phyloP scores from a whole-genome alignment of 2,797 vertebrate genomes.

The Scleropages formosus region DNA sequence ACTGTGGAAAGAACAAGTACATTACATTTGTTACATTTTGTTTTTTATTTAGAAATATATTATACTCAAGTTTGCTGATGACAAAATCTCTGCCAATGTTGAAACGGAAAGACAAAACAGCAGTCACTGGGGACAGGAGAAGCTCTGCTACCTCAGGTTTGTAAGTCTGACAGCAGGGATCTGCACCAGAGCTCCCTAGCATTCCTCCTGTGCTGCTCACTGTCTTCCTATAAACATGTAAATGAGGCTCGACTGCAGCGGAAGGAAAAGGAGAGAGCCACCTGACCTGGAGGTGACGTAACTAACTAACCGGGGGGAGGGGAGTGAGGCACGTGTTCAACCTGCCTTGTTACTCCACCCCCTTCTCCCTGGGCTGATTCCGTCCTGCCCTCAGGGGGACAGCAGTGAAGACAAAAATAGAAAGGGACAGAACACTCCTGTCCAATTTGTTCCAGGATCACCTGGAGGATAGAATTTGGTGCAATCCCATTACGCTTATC shows the following conservation, averaged over 20 bases:
- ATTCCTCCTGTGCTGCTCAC: slow-evolving; percentile 56
- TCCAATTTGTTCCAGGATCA: slow-evolving; percentile 72
- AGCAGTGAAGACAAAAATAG: slow-evolving; percentile 1
- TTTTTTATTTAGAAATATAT: background rate
- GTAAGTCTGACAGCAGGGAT: slow-evolving; percentile 43
- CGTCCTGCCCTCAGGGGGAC: background rate
- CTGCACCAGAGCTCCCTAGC: slow-evolving; percentile 57
- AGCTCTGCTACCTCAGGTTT: too few relatives aligned
- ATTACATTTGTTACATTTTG: slow-evolving; percentile 10
- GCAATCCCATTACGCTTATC: slow-evolving; percentile 87
- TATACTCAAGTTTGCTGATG: background rate
- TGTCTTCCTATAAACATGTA: slow-evolving; percentile 69
- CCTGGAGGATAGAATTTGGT: slow-evolving; percentile 56
- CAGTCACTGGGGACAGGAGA: slow-evolving; percentile 53
- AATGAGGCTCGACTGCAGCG: slow-evolving; percentile 58
- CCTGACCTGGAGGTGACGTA: background rate
- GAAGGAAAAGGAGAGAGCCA: too few relatives aligned
- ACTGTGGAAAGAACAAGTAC: background rate
- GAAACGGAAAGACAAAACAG: slow-evolving; percentile 62
- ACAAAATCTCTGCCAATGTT: slow-evolving; percentile 53
- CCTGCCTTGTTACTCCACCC: background rate
- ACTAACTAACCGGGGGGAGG: background rate
- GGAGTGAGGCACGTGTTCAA: too few relatives aligned
- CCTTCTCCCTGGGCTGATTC: background rate
- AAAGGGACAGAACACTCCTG: slow-evolving; percentile 48